Conservation (phyloP, 2,888 invertebrate species). For the Noctua janthe region DNA sequence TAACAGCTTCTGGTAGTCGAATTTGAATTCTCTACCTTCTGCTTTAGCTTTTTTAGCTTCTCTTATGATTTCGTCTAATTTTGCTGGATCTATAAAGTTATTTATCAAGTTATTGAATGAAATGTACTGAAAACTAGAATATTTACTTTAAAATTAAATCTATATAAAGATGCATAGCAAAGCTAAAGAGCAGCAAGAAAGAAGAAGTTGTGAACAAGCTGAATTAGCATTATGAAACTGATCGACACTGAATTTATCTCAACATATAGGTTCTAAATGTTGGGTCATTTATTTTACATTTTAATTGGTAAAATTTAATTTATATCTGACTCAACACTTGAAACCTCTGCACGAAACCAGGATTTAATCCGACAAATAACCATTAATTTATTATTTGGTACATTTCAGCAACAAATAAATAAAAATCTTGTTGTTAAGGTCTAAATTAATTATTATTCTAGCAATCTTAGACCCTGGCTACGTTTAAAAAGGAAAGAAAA, state of each 20-base stretch:
- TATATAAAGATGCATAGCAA: neutral
- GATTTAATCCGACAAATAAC: neutral
- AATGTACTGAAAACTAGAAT: neutral
- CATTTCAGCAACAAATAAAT: neutral
- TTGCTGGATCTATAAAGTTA: conserved; percentile 77
- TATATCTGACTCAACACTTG: conserved; percentile 33
- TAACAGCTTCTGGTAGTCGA: conserved; percentile 84
- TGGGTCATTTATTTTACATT: conserved; percentile 17
- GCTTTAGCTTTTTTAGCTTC: conserved; percentile 86
- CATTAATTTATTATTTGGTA: neutral
- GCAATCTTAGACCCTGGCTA: conserved; percentile 24
- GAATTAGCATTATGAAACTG: conserved; percentile 33
- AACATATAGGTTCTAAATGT: conserved; percentile 6
- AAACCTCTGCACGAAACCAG: conserved; percentile 22
- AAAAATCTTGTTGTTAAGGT: neutral
- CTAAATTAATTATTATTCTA: neutral
- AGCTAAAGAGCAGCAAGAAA: conserved; percentile 32
- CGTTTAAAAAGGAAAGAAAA: conserved; percentile 32
- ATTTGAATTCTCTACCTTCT: conserved; percentile 86
- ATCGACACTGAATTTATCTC: neutral
- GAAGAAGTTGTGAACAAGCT: conserved; percentile 33
- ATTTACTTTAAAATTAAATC: conserved; percentile 3
- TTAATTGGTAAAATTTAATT: neutral
- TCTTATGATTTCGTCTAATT: conserved; percentile 85
- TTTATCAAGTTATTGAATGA: neutral